phyloP scores from a whole-genome alignment of 1,140 invertebrate species.

The Antheraea mylitta region DNA sequence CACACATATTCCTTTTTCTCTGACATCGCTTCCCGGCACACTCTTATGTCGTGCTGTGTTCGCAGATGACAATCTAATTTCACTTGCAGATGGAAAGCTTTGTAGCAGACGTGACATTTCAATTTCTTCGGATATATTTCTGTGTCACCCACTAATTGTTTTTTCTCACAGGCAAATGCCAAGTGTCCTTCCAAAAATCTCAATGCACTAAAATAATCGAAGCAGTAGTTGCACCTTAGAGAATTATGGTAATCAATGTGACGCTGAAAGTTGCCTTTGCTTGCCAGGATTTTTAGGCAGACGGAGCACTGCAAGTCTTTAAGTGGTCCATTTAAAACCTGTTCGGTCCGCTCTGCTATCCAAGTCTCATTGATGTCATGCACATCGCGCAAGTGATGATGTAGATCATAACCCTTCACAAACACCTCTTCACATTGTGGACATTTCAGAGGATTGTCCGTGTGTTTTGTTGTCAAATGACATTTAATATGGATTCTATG shows the following conservation, averaged over 20 bases:
- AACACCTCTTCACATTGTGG: slow-evolving; percentile 64
- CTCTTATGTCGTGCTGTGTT: slow-evolving; percentile 58
- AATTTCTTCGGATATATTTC: slow-evolving; percentile 66
- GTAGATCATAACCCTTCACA: slow-evolving; percentile 60
- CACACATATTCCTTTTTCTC: slow-evolving; percentile 58
- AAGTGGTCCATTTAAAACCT: slow-evolving; percentile 47
- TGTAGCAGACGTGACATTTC: slow-evolving; percentile 72
- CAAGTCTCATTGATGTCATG: slow-evolving; percentile 67
- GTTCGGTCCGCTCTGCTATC: slow-evolving; percentile 55
- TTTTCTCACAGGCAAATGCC: slow-evolving; percentile 67
- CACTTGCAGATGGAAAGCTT: slow-evolving; percentile 73
- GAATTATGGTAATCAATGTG: slow-evolving; percentile 75
- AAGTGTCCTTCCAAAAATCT: slow-evolving; percentile 70
- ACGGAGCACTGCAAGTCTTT: slow-evolving; percentile 72
- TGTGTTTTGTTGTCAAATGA: slow-evolving; percentile 63
- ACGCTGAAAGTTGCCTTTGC: slow-evolving; percentile 66
- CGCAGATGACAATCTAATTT: slow-evolving; percentile 74
- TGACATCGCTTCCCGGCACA: slow-evolving; percentile 44
- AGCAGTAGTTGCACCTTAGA: slow-evolving; percentile 75
- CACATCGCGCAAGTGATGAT: slow-evolving; percentile 62
- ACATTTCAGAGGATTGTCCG: slow-evolving; percentile 65
- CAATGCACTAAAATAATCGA: slow-evolving; percentile 67
- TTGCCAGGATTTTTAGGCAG: slow-evolving; percentile 70
- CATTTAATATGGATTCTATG: slow-evolving; percentile 68
- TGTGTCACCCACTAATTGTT: slow-evolving; percentile 65